Conservation (phyloP, 53 echinoderm and acorn worm species). For the Actinopyga echinites region DNA sequence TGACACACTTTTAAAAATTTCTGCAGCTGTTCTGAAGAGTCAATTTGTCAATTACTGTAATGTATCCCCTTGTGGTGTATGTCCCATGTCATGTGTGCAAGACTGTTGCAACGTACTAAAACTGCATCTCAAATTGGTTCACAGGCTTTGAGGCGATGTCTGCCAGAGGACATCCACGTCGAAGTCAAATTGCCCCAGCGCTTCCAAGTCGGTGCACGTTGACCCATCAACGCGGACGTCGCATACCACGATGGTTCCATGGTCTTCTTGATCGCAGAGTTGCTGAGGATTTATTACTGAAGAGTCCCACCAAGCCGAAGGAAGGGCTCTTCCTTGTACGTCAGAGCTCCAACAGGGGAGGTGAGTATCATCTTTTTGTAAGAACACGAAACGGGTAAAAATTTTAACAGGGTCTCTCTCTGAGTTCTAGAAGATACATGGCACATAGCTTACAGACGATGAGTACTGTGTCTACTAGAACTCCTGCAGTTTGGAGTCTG, state of each 20-base stretch:
- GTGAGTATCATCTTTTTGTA: constrained; percentile 47
- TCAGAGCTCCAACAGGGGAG: constrained; percentile 96
- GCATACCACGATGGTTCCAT: constrained; percentile 91
- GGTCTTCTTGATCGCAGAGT: constrained; percentile 82
- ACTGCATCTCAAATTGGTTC: neutral
- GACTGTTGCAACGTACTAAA: no score
- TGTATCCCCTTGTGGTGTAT: no score
- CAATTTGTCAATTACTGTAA: no score
- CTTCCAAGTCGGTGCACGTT: neutral
- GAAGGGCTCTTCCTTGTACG: constrained; percentile 88
- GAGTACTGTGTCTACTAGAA: no score
- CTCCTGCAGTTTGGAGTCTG: no score
- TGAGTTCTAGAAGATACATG: no score
- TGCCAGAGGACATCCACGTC: constrained; percentile 15
- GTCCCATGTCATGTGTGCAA: no score
- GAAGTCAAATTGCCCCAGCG: constrained; percentile 16
- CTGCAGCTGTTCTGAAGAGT: no score
- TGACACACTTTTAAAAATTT: no score
- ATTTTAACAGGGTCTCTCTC: no score
- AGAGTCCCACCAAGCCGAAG: constrained; percentile 63
- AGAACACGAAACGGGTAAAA: no score
- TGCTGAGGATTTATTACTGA: constrained; percentile 85
- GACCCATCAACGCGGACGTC: neutral
- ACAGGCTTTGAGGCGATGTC: constrained; percentile 42
- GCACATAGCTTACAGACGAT: no score